Percentiles rank a stretch among this genome's conserved stretches.
Evolutionary conservation across 2,888 invertebrate species (phyloP).

Genomic region (Drosophila ustulata): DNA sequence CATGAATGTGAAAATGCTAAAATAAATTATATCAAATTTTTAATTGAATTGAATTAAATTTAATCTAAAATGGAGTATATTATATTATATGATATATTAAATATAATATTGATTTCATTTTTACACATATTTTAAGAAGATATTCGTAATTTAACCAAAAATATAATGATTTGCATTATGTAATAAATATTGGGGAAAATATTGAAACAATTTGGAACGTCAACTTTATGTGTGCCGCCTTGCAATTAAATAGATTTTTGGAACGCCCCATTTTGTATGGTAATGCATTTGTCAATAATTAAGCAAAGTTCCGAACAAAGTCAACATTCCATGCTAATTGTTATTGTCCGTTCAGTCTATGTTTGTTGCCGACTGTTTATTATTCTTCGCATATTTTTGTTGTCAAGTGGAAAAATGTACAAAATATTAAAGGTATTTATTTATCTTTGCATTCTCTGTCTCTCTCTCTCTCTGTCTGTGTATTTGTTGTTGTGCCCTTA

Average conservation of each 20-base stretch:
- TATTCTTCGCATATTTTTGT: constrained; percentile 60
- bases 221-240: background rate
- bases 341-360: constrained; percentile 44
- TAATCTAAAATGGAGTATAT: no score
- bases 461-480: constrained; percentile 6
- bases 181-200: no score
- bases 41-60: no score
- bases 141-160: no score
- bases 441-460: constrained; percentile 22
- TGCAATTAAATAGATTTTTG: background rate
- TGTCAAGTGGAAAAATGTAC: constrained; percentile 60
- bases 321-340: constrained; percentile 64
- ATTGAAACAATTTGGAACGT: background rate
- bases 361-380: constrained; percentile 29
- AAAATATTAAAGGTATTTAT: constrained; percentile 32
- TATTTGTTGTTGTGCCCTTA: constrained; percentile 18
- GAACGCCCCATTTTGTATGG: constrained; percentile 32
- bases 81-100: no score
- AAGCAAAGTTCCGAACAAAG: constrained; percentile 64
- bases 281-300: constrained; percentile 73
- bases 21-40: no score
- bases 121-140: no score
- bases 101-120: no score
- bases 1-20: no score
- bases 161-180: no score